Conservation (phyloP, 2,888 invertebrate species). For the Leptopilina syphax region DNA sequence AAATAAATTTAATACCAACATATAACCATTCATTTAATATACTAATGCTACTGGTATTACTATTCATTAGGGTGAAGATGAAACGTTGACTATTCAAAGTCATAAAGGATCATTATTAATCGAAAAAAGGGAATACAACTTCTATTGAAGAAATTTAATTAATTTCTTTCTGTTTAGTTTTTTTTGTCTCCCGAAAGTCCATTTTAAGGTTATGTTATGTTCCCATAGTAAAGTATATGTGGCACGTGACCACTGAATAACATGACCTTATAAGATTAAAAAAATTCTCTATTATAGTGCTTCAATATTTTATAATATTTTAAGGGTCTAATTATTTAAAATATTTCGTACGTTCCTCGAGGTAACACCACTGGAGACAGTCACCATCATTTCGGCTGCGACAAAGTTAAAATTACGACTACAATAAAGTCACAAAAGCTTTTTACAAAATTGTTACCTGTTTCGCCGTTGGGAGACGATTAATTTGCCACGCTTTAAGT, state of each 20-base stretch:
- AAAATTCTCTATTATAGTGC: too few relatives aligned
- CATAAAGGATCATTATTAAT: background rate
- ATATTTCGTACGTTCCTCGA: background rate
- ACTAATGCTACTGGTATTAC: constrained; percentile 11
- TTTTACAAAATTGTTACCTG: constrained; percentile 67
- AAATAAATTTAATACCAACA: constrained; percentile 8
- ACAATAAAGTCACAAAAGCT: constrained; percentile 73
- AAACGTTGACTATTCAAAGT: background rate
- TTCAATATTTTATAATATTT: too few relatives aligned
- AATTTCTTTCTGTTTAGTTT: too few relatives aligned
- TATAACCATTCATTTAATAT: background rate
- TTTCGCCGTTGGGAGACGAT: constrained; percentile 28
- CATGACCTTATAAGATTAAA: too few relatives aligned
- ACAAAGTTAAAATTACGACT: constrained; percentile 72
- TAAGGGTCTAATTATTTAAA: background rate
- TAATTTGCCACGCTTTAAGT: constrained; percentile 31
- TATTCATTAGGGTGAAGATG: background rate
- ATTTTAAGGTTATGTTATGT: too few relatives aligned
- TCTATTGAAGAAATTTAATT: too few relatives aligned
- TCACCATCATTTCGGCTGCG: constrained; percentile 43
- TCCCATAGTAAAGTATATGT: too few relatives aligned
- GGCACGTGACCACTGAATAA: too few relatives aligned
- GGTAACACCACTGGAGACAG: constrained; percentile 20
- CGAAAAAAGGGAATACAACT: background rate
- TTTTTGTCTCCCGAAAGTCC: background rate